Base-by-base conservation (phyloP, 2,888 invertebrate species). In the Euzophera pinguis region DNA sequence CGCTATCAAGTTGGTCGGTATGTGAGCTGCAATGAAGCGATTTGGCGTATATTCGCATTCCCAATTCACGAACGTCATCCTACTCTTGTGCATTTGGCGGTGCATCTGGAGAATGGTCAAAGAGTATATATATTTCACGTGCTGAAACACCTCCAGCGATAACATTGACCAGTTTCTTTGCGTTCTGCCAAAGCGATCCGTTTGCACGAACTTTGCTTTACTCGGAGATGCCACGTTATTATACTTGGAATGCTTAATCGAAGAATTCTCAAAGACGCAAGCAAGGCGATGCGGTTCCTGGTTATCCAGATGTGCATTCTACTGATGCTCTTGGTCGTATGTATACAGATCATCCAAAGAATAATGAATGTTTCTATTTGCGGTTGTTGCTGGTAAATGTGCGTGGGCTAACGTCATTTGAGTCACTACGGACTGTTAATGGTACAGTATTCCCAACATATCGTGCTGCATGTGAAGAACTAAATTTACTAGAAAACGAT, bases 281-380 rank as follows among this genome's bases (percentile, higher is more conserved):
- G 57, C 60, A 60, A 62, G 60, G 63, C 56, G 55, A 50, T 34
- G 57, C 56, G 59, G 58, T 63, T 61, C 50, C 42, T 57, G n/a
- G n/a, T n/a, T n/a, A n/a, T n/a, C n/a, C n/a, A n/a, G n/a, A n/a
- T n/a, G n/a, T n/a, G n/a, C n/a, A n/a, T n/a, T n/a, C n/a, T n/a
- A n/a, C n/a, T n/a, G n/a, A n/a, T n/a, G n/a, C n/a, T 60, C 56
- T 55, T 52, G 10, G 41, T 8, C 12, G 39, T 7, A 16, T 39
- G 1, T 39, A 39, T 8, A 12, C 3, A 1, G 6, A 12, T 12
- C 37, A 37, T 37, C 12, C 12, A n/a, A 3, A 1, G 3, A 1
- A 37, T 1, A 3, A n/a, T 3, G 37, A 37, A 12, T 37, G 37
- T 37, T 37, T 9, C 8, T 32, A 32, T 8, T 7, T 32, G 4